A percentile compares a stretch with the other conserved stretches of the same genome.
These are phyloP conservation scores for Austrolebias charrua DNA, from an alignment of 2,797 vertebrate genomes.

Conservation along the genomic window DNA sequence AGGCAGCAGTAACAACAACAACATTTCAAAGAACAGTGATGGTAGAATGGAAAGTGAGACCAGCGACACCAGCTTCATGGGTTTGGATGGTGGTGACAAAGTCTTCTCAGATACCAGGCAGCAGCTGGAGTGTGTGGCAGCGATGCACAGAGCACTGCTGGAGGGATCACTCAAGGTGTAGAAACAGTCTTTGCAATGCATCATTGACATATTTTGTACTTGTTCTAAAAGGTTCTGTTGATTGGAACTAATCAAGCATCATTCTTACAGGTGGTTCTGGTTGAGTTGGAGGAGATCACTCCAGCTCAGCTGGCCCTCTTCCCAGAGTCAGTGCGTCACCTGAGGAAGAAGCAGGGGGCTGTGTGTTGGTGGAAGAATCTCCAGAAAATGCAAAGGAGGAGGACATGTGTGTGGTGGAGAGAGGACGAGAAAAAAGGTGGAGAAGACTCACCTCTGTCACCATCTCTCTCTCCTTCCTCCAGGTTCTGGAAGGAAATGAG, in stretches of 20 bases:
- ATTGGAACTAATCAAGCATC: neutral
- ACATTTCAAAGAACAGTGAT: constrained; percentile 4
- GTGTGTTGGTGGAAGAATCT: constrained; percentile 79
- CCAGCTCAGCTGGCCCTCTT: constrained; percentile 78
- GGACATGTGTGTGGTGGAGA: constrained; percentile 34
- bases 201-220: too few species aligned
- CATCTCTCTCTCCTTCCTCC: constrained; percentile 65
- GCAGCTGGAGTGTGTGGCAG: constrained; percentile 82
- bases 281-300: constrained; percentile 87
- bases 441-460: constrained; percentile 18
- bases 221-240: too few species aligned
- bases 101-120: constrained; percentile 45
- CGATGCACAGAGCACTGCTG: constrained; percentile 83
- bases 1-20: constrained; percentile 54
- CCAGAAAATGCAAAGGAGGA: constrained; percentile 17
- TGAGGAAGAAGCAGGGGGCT: constrained; percentile 86
- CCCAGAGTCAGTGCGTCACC: constrained; percentile 86
- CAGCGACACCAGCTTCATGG: neutral
- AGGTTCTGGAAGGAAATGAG: constrained; percentile 91
- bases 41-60: neutral
- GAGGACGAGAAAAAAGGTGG: constrained; percentile 17
- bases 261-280: constrained; percentile 81
- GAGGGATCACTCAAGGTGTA: constrained; percentile 79
- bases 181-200: neutral
- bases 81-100: constrained; percentile 1